Conservation (phyloP, 2,888 invertebrate genomes). For the Parascotia fuliginaria region DNA sequence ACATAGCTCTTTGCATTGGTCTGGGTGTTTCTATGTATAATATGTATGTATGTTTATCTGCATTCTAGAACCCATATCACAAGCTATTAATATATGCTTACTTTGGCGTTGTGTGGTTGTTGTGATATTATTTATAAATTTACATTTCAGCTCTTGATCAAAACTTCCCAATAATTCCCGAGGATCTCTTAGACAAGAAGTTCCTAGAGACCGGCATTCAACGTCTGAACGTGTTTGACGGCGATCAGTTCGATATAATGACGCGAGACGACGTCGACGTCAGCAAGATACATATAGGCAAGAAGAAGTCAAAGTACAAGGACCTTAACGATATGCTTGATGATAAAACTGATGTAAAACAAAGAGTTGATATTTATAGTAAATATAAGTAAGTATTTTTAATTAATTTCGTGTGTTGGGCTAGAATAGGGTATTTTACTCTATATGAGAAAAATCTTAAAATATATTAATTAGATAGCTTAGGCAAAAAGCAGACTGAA, state of each 20-base stretch:
- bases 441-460: too few species aligned
- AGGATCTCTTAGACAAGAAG: conserved; percentile 84
- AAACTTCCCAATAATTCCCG: conserved; percentile 87
- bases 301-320: conserved; percentile 87
- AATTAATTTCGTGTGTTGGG: too few species aligned
- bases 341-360: conserved; percentile 87
- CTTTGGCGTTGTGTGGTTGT: too few species aligned
- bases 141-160: conserved; percentile 73
- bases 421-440: too few species aligned
- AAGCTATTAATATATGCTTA: too few species aligned
- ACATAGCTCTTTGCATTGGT: too few species aligned
- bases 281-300: conserved; percentile 79
- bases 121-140: neutral
- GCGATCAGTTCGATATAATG: conserved; percentile 92
- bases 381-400: conserved; percentile 82
- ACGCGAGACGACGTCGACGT: conserved; percentile 85
- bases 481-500: too few species aligned
- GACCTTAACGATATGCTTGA: conserved; percentile 88
- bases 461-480: too few species aligned
- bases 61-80: too few species aligned
- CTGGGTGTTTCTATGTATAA: too few species aligned
- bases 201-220: conserved; percentile 84
- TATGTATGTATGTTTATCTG: too few species aligned
- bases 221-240: conserved; percentile 90
- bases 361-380: conserved; percentile 84